Conservation (phyloP, 2,888 invertebrate genomes). For the Endotricha flammealis region DNA sequence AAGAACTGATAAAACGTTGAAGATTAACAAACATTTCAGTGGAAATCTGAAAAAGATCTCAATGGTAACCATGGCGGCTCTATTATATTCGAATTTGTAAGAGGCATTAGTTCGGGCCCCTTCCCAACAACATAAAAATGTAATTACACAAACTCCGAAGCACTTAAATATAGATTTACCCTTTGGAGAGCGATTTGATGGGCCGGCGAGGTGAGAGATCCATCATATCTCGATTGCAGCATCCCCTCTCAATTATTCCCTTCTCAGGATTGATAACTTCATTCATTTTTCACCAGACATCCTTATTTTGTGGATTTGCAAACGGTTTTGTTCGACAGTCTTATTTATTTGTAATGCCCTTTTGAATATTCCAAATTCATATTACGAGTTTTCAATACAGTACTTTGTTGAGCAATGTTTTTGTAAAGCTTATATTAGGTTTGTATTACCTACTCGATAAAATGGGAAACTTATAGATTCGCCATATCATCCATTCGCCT, state of each 20-base stretch:
- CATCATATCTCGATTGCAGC: conserved; percentile 68
- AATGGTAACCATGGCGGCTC: conserved; percentile 25
- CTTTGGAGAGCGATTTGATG: conserved; percentile 66
- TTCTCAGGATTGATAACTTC: conserved; percentile 55
- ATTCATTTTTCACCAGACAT: conserved; percentile 59
- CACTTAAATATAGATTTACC: conserved; percentile 76
- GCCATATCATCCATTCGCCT: too few species aligned
- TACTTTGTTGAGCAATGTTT: too few species aligned
- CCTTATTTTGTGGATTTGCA: conserved; percentile 10
- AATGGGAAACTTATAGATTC: too few species aligned
- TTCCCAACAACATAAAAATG: conserved; percentile 66
- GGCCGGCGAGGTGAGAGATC: conserved; percentile 66
- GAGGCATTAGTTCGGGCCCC: conserved; percentile 49
- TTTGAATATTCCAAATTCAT: too few species aligned
- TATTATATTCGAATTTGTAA: conserved; percentile 70
- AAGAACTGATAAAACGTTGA: conserved; percentile 11
- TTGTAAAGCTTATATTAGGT: too few species aligned
- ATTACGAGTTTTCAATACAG: too few species aligned
- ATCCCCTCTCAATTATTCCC: conserved; percentile 60
- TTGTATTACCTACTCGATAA: too few species aligned
- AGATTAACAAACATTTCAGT: conserved; percentile 7
- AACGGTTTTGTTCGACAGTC: not conserved
- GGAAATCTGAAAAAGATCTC: conserved; percentile 36
- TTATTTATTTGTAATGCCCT: too few species aligned
- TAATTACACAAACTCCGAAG: conserved; percentile 67